Conservation (phyloP, 2,797 vertebrate genomes). For the Sandelia bainsii region DNA sequence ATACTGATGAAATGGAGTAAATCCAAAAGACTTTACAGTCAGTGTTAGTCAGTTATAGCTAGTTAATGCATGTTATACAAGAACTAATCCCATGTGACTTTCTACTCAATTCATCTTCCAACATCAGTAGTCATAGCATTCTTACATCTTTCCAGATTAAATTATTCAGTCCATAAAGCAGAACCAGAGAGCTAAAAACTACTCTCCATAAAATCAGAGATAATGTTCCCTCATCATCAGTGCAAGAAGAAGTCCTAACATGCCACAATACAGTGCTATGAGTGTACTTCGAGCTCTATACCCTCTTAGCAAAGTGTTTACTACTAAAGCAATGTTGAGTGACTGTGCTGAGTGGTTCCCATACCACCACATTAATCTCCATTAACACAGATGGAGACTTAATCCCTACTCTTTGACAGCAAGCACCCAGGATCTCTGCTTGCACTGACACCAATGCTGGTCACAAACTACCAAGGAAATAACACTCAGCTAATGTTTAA, state of each 20-base stretch:
- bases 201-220: conserved; percentile 17
- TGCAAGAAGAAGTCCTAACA: background rate
- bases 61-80: conserved; percentile 18
- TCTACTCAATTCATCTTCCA: background rate
- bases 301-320: conserved; percentile 39
- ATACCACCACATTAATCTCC: conserved; percentile 74
- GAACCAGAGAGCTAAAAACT: background rate
- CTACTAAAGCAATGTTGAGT: conserved; percentile 33
- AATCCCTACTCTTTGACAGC: conserved; percentile 67
- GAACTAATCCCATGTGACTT: conserved; percentile 39
- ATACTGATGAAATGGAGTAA: background rate
- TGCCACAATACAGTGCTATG: background rate
- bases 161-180: conserved; percentile 43
- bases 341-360: conserved; percentile 56
- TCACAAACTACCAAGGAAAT: background rate
- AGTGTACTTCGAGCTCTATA: conserved; percentile 3
- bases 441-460: background rate
- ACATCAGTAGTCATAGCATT: conserved; percentile 16
- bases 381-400: conserved; percentile 75
- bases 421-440: conserved; percentile 15
- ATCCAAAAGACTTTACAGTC: conserved; percentile 1
- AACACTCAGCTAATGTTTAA: background rate
- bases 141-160: conserved; percentile 26
- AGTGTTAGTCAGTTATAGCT: background rate
- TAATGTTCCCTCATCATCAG: conserved; percentile 12